Base-by-base conservation (phyloP, 2,888 invertebrate genomes). In the Quadroppia sp. region DNA sequence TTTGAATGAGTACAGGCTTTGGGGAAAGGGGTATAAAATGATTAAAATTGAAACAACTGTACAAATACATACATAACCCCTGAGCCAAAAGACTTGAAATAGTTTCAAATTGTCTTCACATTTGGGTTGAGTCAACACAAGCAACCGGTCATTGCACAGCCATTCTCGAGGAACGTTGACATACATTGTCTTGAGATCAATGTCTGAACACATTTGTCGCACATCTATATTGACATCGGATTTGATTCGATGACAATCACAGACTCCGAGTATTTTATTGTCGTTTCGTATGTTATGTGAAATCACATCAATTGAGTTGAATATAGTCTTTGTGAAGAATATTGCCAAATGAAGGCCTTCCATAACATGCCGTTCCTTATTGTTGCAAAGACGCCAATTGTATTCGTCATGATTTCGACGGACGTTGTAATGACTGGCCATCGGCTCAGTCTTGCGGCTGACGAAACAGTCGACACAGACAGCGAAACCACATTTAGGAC, bases 381-480 rank as follows among this genome's bases (percentile, higher is more conserved):
- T 91, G 92, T 91, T 9, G 9, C 69, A 69, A 4, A 69, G 25
- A 69, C 42, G 25, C 69, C 69, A 69, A 42, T 42, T 42, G 36
- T 42, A 69, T 20, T 69, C 69, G 69, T 69, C 69, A 28, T 36
- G 45, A 69, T 69, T 69, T 42, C 15, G 20, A 2, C 45, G 40
- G 13, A n/a, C 15, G 2, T 25, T 69, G 9, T 42, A 1, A 13
- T 59, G 93, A 92, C 76, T 91, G 89, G 92, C 88, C 79, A 91
- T 81, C 71, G 64, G 28, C 6, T 40, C 89, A 85, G 81, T 90
- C 90, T 87, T 92, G 92, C 89, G 85, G 81, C 90, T 90, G 87
- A 92, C 92, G 83, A 94, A 96, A 83, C 98, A 98, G 83, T 96
- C 95, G 78, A 96, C 88, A 84, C 98, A 98, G 53, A 95, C 95